Evolutionary conservation across 2,888 invertebrate species (phyloP).

Genomic region (Troides aeacus): DNA sequence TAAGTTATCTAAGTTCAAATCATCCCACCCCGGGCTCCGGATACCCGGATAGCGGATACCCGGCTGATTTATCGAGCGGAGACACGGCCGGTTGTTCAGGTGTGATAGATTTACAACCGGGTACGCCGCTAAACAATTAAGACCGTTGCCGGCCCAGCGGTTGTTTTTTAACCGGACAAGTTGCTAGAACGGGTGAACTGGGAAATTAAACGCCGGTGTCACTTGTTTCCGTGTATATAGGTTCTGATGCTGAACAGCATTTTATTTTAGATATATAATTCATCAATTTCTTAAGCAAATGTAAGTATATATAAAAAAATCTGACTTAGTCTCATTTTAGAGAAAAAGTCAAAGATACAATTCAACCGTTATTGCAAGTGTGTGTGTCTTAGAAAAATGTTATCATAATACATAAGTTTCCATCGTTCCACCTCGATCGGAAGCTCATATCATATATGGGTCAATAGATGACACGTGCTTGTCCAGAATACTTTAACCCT

Average conservation of each 20-base stretch:
- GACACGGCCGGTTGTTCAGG: conserved; percentile 42
- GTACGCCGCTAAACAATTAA: conserved; percentile 36
- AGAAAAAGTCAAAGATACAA: too few relatives aligned
- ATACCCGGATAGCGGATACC: conserved; percentile 34
- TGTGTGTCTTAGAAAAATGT: too few relatives aligned
- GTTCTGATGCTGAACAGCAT: not conserved
- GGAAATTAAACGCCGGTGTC: conserved; percentile 13
- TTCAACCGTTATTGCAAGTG: too few relatives aligned
- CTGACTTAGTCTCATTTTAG: too few relatives aligned
- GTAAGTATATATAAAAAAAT: too few relatives aligned
- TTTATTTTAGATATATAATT: not conserved
- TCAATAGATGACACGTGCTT: too few relatives aligned
- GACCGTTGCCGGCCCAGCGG: conserved; percentile 19
- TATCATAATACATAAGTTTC: too few relatives aligned
- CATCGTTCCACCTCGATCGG: too few relatives aligned
- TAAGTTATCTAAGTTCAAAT: conserved; percentile 34
- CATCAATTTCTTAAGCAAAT: too few relatives aligned
- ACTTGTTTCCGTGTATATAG: not conserved
- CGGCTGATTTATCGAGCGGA: conserved; percentile 44
- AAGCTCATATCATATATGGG: too few relatives aligned
- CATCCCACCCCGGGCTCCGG: conserved; percentile 36
- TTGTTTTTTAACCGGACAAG: conserved; percentile 30
- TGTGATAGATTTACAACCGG: conserved; percentile 47
- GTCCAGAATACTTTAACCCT: too few relatives aligned
- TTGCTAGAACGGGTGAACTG: conserved; percentile 1